A percentile compares a stretch with the other conserved stretches of the same genome.
These are phyloP conservation scores for Hydrotaea cyrtoneurina DNA, from an alignment of 2,888 invertebrate species.

Conservation along the genomic window DNA sequence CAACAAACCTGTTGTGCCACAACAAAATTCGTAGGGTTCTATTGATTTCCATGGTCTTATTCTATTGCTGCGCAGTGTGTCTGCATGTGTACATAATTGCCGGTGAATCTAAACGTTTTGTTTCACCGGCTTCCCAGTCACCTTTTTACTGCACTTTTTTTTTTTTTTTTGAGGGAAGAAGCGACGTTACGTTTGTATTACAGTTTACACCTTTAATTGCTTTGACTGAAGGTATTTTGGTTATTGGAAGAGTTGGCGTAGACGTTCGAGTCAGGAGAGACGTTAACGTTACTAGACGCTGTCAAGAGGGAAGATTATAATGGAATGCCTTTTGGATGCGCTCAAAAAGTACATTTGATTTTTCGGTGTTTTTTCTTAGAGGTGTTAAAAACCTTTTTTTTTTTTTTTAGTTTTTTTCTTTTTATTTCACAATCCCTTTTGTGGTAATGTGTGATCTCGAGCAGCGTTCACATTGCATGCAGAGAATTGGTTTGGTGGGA, in stretches of 20 bases:
- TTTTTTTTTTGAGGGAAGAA: constrained; percentile 36
- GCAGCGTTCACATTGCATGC: not conserved
- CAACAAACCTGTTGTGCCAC: too few relatives aligned
- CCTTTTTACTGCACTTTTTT: not conserved
- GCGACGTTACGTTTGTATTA: constrained; percentile 73
- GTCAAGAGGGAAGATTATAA: constrained; percentile 28
- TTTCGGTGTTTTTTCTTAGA: not conserved
- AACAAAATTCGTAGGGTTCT: too few relatives aligned
- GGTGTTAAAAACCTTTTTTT: constrained; percentile 4
- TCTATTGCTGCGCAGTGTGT: not conserved
- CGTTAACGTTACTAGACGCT: constrained; percentile 28
- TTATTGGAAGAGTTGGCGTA: not conserved
- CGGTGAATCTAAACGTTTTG: constrained; percentile 35
- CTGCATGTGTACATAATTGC: constrained; percentile 2
- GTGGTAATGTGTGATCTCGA: not conserved
- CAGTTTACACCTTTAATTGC: constrained; percentile 76
- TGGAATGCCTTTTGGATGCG: constrained; percentile 40
- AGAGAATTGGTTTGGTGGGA: constrained; percentile 14
- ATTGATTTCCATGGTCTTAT: not conserved
- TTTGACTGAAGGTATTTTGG: constrained; percentile 56
- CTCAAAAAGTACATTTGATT: constrained; percentile 35
- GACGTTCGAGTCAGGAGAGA: not conserved
- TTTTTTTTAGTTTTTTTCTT: not conserved
- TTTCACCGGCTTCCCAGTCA: constrained; percentile 23
- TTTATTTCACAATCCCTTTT: not conserved